Evolutionary conservation across 2,888 invertebrate genomes (phyloP), one percentile per base, ranked within the genome.

Genomic region (Boloria selene): DNA sequence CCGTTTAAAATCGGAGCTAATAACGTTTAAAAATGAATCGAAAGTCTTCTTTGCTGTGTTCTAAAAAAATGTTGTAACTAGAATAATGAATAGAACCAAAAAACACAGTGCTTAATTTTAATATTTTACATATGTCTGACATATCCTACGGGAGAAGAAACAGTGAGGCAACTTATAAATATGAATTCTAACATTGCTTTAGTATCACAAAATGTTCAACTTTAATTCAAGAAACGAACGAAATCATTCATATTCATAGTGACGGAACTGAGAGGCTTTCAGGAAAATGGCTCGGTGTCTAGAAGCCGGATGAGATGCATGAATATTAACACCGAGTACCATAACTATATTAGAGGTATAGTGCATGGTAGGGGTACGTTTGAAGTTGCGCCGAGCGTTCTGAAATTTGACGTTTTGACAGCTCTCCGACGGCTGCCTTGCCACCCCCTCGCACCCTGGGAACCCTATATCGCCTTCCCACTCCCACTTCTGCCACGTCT

Each of bases 331-430:
- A 81, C 82, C 77, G 77, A 77, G 79, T 83, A 86, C 87, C 82
- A 86, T 90, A 90, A 90, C 90, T 89, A 87, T 88, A 86, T 90
- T 89, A 90, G 86, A 87, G 85, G 79, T 84, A 72, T 82, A 82
- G 81, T 86, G 89, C 88, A 87, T 80, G 83, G 86, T 85, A 84
- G 87, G 86, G 87, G 90, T 90, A 88, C 91, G 90, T 90, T 90
- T 90, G 90, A 90, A 91, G 87, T 91, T 89, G 86, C 87, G 89
- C 88, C 85, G 85, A 83, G 87, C 87, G 90, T 90, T 86, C 90
- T 87, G 90, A 92, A 92, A 93, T 93, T 93, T 93, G 92, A 93
- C 92, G 88, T 93, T 92, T 92, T 93, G 93, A 93, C 93, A 93
- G 93, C 85, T 88, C 90, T 87, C 90, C 91, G 90, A 90, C 90